Conservation (phyloP, 2,113 vertebrate genomes). For the Alectura lathami region DNA sequence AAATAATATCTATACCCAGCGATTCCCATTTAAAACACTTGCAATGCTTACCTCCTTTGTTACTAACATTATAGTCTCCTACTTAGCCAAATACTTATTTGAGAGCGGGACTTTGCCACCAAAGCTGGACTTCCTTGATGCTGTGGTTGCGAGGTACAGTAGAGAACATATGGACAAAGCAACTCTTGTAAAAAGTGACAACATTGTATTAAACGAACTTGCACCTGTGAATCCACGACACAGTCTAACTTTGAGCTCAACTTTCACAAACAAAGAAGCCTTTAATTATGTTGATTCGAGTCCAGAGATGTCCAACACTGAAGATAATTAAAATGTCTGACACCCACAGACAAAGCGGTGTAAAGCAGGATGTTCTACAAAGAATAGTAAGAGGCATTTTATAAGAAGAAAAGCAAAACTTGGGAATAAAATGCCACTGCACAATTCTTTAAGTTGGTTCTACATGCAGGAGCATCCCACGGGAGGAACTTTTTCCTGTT, state of each 20-base stretch:
- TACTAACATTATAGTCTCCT: slow-evolving; percentile 87
- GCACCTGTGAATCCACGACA: slow-evolving; percentile 86
- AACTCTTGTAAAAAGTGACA: slow-evolving; percentile 90
- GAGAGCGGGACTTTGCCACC: slow-evolving; percentile 92
- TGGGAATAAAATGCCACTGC: not conserved
- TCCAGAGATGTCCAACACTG: slow-evolving; percentile 84
- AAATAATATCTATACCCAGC: slow-evolving; percentile 84
- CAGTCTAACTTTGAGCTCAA: slow-evolving; percentile 82
- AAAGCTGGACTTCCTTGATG: slow-evolving; percentile 92
- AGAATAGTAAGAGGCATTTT: slow-evolving; percentile 46
- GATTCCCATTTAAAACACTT: slow-evolving; percentile 93
- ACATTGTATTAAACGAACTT: slow-evolving; percentile 92
- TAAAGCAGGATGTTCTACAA: slow-evolving; percentile 1
- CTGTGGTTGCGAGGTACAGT: slow-evolving; percentile 93
- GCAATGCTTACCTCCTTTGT: slow-evolving; percentile 92
- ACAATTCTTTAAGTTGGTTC: slow-evolving; percentile 31
- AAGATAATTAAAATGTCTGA: slow-evolving; percentile 71
- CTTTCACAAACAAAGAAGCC: slow-evolving; percentile 89
- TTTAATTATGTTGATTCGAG: slow-evolving; percentile 84
- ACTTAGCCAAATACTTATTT: slow-evolving; percentile 91
- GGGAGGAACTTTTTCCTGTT: slow-evolving; percentile 21
- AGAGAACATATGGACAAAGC: slow-evolving; percentile 97
- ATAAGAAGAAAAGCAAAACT: slow-evolving; percentile 4
- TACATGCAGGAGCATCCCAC: not conserved
- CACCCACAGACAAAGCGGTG: not conserved